These are phyloP conservation scores for Oryzias dopingdopingensis DNA, from an alignment of 2,797 vertebrate genomes.

Conservation along the genomic window DNA sequence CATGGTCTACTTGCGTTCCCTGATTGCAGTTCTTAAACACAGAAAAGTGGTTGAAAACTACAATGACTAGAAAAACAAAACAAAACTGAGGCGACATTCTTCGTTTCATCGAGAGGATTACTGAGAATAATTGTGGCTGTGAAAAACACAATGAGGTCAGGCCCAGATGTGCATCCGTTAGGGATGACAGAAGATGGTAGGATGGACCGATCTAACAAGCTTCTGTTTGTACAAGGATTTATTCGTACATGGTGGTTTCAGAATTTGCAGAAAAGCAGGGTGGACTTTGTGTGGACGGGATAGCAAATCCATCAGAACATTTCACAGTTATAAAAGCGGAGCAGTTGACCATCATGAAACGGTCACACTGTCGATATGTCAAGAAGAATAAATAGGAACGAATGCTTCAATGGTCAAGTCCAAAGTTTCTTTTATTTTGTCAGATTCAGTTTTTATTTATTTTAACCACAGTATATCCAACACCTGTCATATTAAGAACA, in stretches of 20 bases:
- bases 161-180: constrained; percentile 81
- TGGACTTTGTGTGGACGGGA: not conserved
- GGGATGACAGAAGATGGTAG: constrained; percentile 75
- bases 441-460: too few species aligned
- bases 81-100: constrained; percentile 3
- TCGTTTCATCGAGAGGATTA: constrained; percentile 21
- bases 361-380: not conserved
- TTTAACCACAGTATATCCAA: not conserved
- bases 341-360: not conserved
- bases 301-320: not conserved
- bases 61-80: not conserved
- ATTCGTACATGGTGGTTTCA: constrained; percentile 14
- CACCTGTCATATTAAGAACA: too few species aligned
- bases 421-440: not conserved
- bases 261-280: constrained; percentile 8
- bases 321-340: not conserved
- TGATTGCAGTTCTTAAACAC: constrained; percentile 19
- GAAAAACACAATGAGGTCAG: constrained; percentile 80
- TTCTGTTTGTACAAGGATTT: constrained; percentile 50
- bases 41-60: not conserved
- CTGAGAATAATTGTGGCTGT: constrained; percentile 77
- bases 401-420: too few species aligned
- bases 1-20: constrained; percentile 10
- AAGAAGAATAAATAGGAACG: constrained; percentile 3
- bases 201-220: constrained; percentile 54